Base-by-base conservation (phyloP, 1,140 invertebrate species). In the Plectrocnemia conspersa region DNA sequence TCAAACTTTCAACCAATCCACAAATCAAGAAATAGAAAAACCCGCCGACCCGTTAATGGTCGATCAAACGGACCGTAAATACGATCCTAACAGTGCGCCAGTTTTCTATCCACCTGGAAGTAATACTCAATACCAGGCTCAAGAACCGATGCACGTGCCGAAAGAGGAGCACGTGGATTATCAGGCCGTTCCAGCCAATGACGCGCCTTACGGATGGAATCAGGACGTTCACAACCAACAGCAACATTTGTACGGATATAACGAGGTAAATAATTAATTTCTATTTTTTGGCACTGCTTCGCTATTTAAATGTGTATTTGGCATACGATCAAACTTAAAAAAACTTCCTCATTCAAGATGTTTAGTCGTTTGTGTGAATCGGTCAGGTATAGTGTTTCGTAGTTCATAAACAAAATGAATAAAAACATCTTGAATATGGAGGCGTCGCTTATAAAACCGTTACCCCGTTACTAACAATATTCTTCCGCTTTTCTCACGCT, bases 171-270 rank as follows among this genome's bases (percentile, higher is more conserved):
- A 1, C 11, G n/a, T 33, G 1, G 29, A 33, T 13, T 48, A 48
- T 19, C 6, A 22, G 11, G 11, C 10, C n/a, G 33, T 33, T 15
- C 42, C 45, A 10, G 48, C 56, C 1, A 41, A 42, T 9, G 59
- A 57, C 11, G 45, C 44, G 16, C 52, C 52, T 15, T 61, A 61
- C 38, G n/a, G n/a, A n/a, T 59, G 56, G 60, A 59, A 59, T 40
- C 52, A 52, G 15, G 60, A 62, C 11, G 32, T 38, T 13, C 55
- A 45, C 13, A 46, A 27, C 24, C 52, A 54, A 19, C 45, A 59
- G 15, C 48, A 48, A 15, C 24, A 27, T 19, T 32, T 33, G 24
- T 59, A 54, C 42, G 53, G 56, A 48, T 62, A 59, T 50, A 54
- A 54, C 56, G 60, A 62, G 56, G 60, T 62, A 62, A 24, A 49